Conservation (phyloP, 2,113 vertebrate genomes). For the Electrona antarctica region DNA sequence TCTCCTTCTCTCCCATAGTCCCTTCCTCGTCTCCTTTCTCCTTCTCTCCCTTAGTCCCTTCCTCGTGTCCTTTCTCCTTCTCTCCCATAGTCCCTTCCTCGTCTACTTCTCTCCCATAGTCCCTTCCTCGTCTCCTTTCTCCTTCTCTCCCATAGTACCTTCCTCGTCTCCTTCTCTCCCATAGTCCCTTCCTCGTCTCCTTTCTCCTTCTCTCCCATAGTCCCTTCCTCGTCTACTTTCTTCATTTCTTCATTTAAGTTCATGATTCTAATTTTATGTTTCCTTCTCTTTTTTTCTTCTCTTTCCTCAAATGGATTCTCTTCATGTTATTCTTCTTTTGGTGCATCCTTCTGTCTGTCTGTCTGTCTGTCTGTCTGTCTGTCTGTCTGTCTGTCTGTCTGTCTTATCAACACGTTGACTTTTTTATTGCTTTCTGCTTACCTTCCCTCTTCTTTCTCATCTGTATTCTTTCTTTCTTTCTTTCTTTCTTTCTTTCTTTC, state of each 20-base stretch:
- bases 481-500: neutral
- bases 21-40: neutral
- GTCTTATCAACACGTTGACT: neutral
- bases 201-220: neutral
- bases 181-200: neutral
- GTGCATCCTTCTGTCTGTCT: neutral
- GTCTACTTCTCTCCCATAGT: neutral
- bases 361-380: neutral
- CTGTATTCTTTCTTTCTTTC: neutral
- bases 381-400: neutral
- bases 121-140: neutral
- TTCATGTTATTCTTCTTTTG: neutral
- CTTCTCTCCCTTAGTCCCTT: too few relatives aligned
- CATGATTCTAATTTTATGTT: constrained; percentile 14
- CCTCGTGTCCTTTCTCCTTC: neutral
- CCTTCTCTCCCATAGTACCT: neutral
- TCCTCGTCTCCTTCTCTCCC: neutral
- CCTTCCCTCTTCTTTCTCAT: too few relatives aligned
- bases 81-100: neutral
- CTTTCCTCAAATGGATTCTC: neutral
- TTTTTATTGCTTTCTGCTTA: too few relatives aligned
- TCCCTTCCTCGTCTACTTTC: neutral
- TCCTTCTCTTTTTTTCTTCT: neutral
- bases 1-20: neutral
- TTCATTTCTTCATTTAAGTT: neutral